These are phyloP conservation scores for Parnassius mnemosyne DNA, from an alignment of 2,888 invertebrate genomes.

Conservation along the genomic window DNA sequence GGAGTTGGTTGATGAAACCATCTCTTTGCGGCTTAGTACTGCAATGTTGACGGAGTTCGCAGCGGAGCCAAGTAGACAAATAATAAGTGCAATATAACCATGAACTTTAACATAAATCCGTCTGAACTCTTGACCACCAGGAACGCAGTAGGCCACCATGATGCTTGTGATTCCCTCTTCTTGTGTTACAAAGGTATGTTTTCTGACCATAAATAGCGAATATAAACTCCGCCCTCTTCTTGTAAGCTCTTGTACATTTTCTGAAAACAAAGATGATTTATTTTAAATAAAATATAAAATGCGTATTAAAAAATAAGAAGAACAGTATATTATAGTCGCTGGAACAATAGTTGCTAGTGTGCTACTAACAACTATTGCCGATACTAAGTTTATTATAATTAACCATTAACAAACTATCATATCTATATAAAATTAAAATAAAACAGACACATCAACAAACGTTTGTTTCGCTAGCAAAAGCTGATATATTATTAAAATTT, in stretches of 20 bases:
- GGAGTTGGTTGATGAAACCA: slow-evolving; percentile 95
- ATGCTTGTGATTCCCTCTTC: slow-evolving; percentile 6
- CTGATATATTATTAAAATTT: no score
- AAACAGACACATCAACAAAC: no score
- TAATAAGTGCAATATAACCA: slow-evolving; percentile 91
- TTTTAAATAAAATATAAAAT: no score
- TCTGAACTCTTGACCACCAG: slow-evolving; percentile 80
- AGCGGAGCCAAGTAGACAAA: slow-evolving; percentile 93
- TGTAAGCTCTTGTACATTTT: slow-evolving; percentile 3
- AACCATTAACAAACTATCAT: no score
- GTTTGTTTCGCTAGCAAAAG: no score
- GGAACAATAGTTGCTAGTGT: no score
- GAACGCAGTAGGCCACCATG: slow-evolving; percentile 71
- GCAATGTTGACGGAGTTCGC: slow-evolving; percentile 95
- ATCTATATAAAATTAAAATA: no score
- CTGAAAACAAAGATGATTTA: slow-evolving; percentile 8
- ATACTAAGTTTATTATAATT: no score
- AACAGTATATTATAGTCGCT: no score
- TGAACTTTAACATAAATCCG: slow-evolving; percentile 86
- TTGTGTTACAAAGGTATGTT: background rate
- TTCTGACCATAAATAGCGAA: background rate
- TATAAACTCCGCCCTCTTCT: background rate
- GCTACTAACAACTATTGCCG: no score
- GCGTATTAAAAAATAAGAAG: background rate
- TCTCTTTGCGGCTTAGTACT: slow-evolving; percentile 93